A percentile compares a stretch with the other conserved stretches of the same genome.
Conservation (phyloP, 2,113 vertebrate genomes). For the Arenaria interpres region DNA sequence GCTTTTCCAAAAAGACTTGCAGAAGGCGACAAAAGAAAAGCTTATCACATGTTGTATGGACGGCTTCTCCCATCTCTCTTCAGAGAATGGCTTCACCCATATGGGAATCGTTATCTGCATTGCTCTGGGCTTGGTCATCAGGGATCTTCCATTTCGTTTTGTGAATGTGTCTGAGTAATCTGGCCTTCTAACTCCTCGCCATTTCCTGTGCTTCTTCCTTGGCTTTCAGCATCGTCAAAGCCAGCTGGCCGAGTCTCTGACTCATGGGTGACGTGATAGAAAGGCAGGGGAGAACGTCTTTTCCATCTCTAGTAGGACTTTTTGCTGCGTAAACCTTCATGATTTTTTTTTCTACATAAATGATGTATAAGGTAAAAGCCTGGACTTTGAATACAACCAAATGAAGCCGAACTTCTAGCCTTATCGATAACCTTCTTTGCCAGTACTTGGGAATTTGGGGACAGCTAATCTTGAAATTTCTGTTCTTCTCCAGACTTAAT, state of each 20-base stretch:
- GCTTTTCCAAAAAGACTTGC: not conserved
- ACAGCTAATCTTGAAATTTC: not conserved
- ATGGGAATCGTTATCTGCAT: not conserved
- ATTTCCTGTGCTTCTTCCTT: not conserved
- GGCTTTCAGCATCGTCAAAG: not conserved
- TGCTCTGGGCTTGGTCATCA: not conserved
- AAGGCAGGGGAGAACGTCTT: not conserved
- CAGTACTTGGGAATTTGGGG: not conserved
- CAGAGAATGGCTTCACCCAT: not conserved
- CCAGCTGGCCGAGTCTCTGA: not conserved
- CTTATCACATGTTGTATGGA: not conserved
- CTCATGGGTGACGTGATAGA: not conserved
- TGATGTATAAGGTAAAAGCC: not conserved
- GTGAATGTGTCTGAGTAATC: not conserved
- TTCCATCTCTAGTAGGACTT: not conserved
- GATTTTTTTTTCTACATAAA: not conserved
- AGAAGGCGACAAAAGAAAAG: not conserved
- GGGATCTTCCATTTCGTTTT: not conserved
- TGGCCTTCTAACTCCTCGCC: not conserved
- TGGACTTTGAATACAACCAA: not conserved
- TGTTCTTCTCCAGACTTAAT: conserved; percentile 3
- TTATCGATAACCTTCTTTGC: not conserved
- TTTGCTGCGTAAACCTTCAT: not conserved
- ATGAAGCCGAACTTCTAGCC: not conserved
- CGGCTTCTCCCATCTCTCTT: not conserved